These are phyloP conservation scores for Pachycephus smyrnensis DNA, from an alignment of 2,888 invertebrate genomes.

Conservation along the genomic window DNA sequence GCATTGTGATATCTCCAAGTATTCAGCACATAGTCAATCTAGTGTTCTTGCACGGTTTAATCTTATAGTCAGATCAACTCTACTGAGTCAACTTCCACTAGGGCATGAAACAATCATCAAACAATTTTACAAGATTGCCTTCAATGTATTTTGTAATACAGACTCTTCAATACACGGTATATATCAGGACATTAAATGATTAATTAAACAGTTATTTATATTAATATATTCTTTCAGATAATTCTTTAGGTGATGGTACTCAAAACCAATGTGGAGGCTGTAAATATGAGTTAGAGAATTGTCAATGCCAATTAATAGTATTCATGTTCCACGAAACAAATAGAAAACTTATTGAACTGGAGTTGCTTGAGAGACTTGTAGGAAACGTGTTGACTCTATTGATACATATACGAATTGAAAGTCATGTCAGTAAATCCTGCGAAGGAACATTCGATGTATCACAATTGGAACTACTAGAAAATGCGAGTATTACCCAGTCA, in stretches of 20 bases:
- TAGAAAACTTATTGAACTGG: constrained; percentile 79
- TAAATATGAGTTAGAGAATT: constrained; percentile 72
- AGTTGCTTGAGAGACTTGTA: constrained; percentile 84
- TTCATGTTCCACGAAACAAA: constrained; percentile 83
- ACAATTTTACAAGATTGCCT: constrained; percentile 82
- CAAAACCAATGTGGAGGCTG: constrained; percentile 79
- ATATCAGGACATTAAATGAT: constrained; percentile 4
- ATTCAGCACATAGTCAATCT: constrained; percentile 70
- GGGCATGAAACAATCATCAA: constrained; percentile 78
- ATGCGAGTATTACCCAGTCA: constrained; percentile 67
- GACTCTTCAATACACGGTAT: constrained; percentile 48
- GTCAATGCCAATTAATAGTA: constrained; percentile 76
- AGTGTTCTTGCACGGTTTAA: constrained; percentile 73
- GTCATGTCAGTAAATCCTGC: constrained; percentile 86
- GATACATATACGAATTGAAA: constrained; percentile 85
- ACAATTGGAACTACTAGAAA: constrained; percentile 81
- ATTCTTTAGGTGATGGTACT: constrained; percentile 72
- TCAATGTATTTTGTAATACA: constrained; percentile 75
- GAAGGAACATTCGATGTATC: constrained; percentile 89
- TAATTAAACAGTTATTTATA: neutral
- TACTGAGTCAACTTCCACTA: constrained; percentile 79
- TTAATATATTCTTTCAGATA: constrained; percentile 38
- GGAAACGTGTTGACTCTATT: constrained; percentile 87
- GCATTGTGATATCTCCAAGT: constrained; percentile 66
- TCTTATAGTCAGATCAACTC: constrained; percentile 74